Base-by-base conservation (phyloP, 2,888 invertebrate genomes). In the Drosophila lutescens region DNA sequence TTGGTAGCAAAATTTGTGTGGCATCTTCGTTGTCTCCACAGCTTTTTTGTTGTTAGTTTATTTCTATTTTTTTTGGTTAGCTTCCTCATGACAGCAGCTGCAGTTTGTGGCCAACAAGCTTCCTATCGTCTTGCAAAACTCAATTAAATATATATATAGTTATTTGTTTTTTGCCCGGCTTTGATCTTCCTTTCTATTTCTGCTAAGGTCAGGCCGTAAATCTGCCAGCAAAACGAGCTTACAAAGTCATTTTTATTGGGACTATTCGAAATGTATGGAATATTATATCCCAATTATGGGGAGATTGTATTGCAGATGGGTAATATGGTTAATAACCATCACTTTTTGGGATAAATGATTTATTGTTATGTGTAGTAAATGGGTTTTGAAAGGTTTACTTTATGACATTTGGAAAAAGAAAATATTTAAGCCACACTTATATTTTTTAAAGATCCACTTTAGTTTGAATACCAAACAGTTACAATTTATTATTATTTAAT, bases 1-100 rank as follows among this genome's bases (percentile, higher is more conserved):
- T 79, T 78, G 68, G 74, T 77, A 71, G 71, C 88, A 79, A 80
- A 75, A 56, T 65, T 67, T 73, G 74, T 67, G 46, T 66, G 58
- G 70, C 73, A 63, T 54, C 70, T 63, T 73, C 56, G 41, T 53
- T 41, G 54, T 40, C 51, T 51, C 40, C 44, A n/a, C 44, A 10
- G 9, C 15, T 47, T 47, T 46, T 30, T 47, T 47, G 26, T 26
- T 32, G 47, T 40, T n/a, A 13, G 40, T 4, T 38, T 15, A 3
- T 34, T 26, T 26, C 26, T 26, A 23, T 40, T 38, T 38, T 17
- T n/a, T 47, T 61, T 5, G 15, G 8, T 4, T 30, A 20, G 58
- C 56, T 66, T 54, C 58, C 70, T 49, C 34, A 15, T 43, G 49
- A 30, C 36, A 12, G 40, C 50, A 47, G 56, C 57, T 36, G 66